Base-by-base conservation (phyloP, 2,113 vertebrate species). In the Boulengeromyrus knoepffleri region DNA sequence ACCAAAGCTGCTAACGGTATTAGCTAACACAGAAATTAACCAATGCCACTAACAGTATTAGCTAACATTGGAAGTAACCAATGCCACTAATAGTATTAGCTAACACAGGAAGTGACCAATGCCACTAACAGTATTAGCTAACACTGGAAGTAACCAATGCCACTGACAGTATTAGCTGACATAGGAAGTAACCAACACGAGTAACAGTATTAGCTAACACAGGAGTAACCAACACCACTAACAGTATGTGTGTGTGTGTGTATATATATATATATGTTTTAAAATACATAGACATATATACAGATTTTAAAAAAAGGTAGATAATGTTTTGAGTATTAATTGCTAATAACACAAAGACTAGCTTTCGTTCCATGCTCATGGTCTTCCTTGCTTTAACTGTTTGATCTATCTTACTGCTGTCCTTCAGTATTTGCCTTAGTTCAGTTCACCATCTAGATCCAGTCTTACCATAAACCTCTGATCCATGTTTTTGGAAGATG, bases 21-120 rank as follows among this genome's bases (percentile, higher is more conserved):
- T 89, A 91, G 90, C 91, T 88, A 31, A 85, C 9, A 36, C 89
- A n/a, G 19, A 4, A 5, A 46, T 5, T 93, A 94, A 93, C 93
- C 93, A 94, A 3, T 93, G 92, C 94, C 94, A 92, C 94, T 95
- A 95, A 95, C 94, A 93, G 93, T 94, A 95, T 96, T 95, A 96
- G 53, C 53, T 24, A 24, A 8, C 19, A 58, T 1, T 8, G 91
- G 9, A 1, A 1, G 17, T 1, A 19, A 53, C 17, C 0, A 53
- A 53, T 3, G 9, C 47, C 2, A 0, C 46, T 10, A 47, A 47
- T 8, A 47, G 46, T 47, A 53, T 50, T 89, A 91, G 90, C 91
- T 88, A 19, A 70, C 7, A n/a, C 89, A 10, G 15, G 7, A 36
- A 56, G 19, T 21, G 24, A 21, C 19, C 1, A 50, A 50, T 0